Percentiles rank a stretch among this genome's conserved stretches.
These are phyloP conservation scores for Netelia virgata DNA, from an alignment of 2,888 invertebrate genomes.

Conservation along the genomic window DNA sequence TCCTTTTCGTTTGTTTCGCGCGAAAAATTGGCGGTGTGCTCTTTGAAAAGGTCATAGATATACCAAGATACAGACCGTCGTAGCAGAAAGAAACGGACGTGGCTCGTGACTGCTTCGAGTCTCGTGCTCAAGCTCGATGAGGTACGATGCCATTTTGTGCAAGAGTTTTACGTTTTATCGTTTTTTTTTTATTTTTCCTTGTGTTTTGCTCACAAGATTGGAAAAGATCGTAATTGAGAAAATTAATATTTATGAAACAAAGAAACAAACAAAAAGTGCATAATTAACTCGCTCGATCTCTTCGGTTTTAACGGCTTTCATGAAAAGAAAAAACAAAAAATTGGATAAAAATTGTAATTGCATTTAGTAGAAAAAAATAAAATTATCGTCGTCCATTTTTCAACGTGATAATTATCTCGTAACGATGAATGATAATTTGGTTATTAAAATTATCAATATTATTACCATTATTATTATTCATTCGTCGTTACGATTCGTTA, in stretches of 20 bases:
- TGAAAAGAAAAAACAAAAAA: too few species aligned
- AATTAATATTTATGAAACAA: background rate
- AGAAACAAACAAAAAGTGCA: too few species aligned
- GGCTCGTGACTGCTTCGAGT: slow-evolving; percentile 47
- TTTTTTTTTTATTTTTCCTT: background rate
- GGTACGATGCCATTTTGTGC: background rate
- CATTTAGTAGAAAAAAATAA: too few species aligned
- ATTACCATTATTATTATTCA: too few species aligned
- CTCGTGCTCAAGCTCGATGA: slow-evolving; percentile 23
- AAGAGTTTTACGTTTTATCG: background rate
- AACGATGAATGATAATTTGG: too few species aligned
- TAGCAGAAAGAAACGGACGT: slow-evolving; percentile 24
- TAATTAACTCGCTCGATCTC: too few species aligned
- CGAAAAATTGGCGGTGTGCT: slow-evolving; percentile 42
- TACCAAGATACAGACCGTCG: slow-evolving; percentile 11
- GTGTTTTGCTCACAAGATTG: background rate
- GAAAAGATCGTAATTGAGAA: background rate
- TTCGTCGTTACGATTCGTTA: too few species aligned
- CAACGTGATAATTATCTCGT: too few species aligned
- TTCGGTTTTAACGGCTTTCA: too few species aligned
- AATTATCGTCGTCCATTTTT: too few species aligned
- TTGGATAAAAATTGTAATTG: too few species aligned
- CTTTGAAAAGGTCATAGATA: slow-evolving; percentile 53
- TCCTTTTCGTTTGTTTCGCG: background rate
- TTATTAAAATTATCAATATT: too few species aligned